A percentile compares a stretch with the other conserved stretches of the same genome.
These are phyloP conservation scores for Osmerus mordax DNA, from an alignment of 2,113 vertebrate species.

Conservation along the genomic window DNA sequence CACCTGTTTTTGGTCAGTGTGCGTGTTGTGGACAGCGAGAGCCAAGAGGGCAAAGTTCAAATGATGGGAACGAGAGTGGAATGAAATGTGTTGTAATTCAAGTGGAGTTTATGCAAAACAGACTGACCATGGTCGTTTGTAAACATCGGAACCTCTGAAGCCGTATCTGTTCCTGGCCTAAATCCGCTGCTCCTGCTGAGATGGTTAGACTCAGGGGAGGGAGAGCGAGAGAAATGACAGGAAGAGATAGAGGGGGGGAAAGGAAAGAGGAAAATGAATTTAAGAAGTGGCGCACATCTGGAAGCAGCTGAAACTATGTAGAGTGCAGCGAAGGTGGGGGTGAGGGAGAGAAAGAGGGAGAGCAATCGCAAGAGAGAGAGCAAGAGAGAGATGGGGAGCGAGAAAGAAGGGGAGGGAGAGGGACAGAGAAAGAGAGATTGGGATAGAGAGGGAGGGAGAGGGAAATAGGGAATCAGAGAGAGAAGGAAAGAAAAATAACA, in stretches of 20 bases:
- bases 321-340: constrained; percentile 3
- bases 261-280: constrained; percentile 11
- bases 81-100: constrained; percentile 34
- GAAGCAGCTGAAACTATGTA: constrained; percentile 42
- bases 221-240: background rate
- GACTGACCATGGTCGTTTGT: background rate
- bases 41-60: constrained; percentile 14
- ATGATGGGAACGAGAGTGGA: constrained; percentile 6
- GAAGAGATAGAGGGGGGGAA: background rate
- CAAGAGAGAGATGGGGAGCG: background rate
- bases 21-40: background rate
- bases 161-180: too few species aligned
- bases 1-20: background rate
- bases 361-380: background rate
- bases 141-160: too few species aligned
- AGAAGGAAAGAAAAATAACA: constrained; percentile 12
- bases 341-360: constrained; percentile 2
- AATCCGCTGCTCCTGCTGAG: background rate
- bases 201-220: background rate
- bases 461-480: constrained; percentile 4
- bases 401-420: background rate
- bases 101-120: background rate
- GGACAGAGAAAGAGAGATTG: constrained; percentile 7
- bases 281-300: constrained; percentile 48
- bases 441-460: constrained; percentile 12